These are phyloP conservation scores for Taphrorychus bicolor DNA, from an alignment of 2,888 invertebrate species.

Conservation along the genomic window DNA sequence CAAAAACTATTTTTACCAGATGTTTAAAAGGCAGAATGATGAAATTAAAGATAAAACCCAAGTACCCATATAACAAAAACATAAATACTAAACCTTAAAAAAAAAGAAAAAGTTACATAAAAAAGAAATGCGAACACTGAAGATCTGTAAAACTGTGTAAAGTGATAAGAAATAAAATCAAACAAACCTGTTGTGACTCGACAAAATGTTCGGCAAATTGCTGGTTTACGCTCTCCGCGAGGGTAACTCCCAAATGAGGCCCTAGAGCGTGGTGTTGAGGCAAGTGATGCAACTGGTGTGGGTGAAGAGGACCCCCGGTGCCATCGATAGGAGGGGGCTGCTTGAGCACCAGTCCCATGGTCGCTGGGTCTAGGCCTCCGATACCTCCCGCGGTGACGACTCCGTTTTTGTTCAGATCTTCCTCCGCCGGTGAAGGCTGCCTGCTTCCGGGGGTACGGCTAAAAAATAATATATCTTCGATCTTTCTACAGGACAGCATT, in stretches of 20 bases:
- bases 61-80: no score
- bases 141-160: no score
- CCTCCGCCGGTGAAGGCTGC: slow-evolving; percentile 91
- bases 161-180: no score
- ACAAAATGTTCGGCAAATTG: slow-evolving; percentile 59
- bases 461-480: background rate
- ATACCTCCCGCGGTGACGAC: slow-evolving; percentile 25
- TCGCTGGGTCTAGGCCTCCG: slow-evolving; percentile 56
- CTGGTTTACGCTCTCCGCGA: slow-evolving; percentile 60
- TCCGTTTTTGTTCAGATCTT: slow-evolving; percentile 71
- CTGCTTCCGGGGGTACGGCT: slow-evolving; percentile 90
- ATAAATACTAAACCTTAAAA: background rate
- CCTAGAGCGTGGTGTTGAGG: slow-evolving; percentile 59
- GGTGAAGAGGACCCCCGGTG: slow-evolving; percentile 47
- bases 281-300: slow-evolving; percentile 58
- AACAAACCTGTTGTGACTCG: slow-evolving; percentile 49
- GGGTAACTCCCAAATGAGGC: slow-evolving; percentile 60
- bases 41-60: no score
- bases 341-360: slow-evolving; percentile 63
- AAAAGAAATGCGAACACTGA: no score
- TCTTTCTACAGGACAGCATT: background rate
- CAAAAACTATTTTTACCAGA: no score
- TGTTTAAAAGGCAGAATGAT: no score
- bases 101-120: no score
- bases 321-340: slow-evolving; percentile 62